Conservation (phyloP, 2,888 invertebrate species). For the Acleris literana region DNA sequence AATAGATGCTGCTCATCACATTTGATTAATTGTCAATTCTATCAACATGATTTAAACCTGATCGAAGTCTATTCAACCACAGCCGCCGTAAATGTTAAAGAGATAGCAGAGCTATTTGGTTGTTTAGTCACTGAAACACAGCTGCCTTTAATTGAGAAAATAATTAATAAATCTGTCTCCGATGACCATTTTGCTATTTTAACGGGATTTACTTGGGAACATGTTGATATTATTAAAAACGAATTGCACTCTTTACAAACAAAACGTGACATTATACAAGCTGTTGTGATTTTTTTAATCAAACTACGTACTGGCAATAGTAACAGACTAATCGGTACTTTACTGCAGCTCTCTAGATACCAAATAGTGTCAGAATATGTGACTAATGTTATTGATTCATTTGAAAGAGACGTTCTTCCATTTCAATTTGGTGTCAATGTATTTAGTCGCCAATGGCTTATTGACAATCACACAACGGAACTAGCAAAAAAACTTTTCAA, state of each 20-base stretch:
- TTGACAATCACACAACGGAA: constrained; percentile 6
- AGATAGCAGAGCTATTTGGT: constrained; percentile 3
- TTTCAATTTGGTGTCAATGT: constrained; percentile 7
- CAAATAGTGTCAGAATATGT: constrained; percentile 9
- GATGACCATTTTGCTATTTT: constrained; percentile 10
- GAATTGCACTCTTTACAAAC: constrained; percentile 7
- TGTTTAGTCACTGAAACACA: constrained; percentile 1
- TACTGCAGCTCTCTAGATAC: neutral
- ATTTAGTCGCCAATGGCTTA: constrained; percentile 8
- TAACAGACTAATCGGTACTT: constrained; percentile 6
- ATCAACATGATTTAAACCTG: constrained; percentile 5
- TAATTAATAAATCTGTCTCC: constrained; percentile 2
- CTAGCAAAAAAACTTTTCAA: constrained; percentile 3
- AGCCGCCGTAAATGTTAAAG: constrained; percentile 3
- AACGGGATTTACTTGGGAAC: constrained; percentile 9
- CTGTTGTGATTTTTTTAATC: constrained; percentile 10
- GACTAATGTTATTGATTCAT: neutral
- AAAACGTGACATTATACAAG: constrained; percentile 5
- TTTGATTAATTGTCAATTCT: neutral
- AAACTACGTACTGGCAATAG: constrained; percentile 12
- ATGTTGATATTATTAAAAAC: constrained; percentile 1
- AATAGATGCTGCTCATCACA: constrained; percentile 4
- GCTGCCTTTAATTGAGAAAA: constrained; percentile 1
- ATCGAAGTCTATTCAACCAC: neutral
- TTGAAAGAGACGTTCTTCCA: constrained; percentile 7